Conservation (phyloP, 2,888 invertebrate species). For the Punctoribates punctum region DNA sequence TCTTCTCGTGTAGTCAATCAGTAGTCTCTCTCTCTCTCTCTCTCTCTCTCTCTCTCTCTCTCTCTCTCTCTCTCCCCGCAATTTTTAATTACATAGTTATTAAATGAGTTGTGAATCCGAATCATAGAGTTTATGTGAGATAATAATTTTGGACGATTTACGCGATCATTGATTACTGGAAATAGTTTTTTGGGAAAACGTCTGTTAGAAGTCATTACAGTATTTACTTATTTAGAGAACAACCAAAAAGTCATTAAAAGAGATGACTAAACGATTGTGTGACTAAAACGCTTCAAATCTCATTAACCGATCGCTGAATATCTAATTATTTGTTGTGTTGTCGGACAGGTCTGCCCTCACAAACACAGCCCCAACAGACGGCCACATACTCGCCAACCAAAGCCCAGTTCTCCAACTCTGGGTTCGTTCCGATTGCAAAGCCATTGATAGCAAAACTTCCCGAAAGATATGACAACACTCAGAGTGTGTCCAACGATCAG, state of each 20-base stretch:
- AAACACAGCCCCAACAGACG: neutral
- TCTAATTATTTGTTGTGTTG: neutral
- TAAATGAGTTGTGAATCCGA: slow-evolving; percentile 11
- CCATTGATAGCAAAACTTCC: slow-evolving; percentile 31
- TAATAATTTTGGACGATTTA: neutral
- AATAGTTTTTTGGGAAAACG: neutral
- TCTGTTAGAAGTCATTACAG: slow-evolving; percentile 5
- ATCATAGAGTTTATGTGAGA: neutral
- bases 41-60: neutral
- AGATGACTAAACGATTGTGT: neutral
- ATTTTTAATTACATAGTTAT: slow-evolving; percentile 9
- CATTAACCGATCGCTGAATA: slow-evolving; percentile 15
- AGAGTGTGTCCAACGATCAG: neutral
- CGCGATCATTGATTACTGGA: slow-evolving; percentile 11
- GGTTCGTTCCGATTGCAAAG: slow-evolving; percentile 42
- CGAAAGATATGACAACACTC: neutral
- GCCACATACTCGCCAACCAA: slow-evolving; percentile 23
- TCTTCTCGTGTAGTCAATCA: neutral
- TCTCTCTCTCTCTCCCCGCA: neutral
- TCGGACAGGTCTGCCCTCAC: slow-evolving; percentile 19
- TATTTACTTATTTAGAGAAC: neutral
- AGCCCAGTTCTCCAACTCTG: slow-evolving; percentile 26
- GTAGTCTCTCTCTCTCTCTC: neutral
- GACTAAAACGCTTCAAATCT: slow-evolving; percentile 21
- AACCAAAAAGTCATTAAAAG: neutral